Evolutionary conservation across 30 jellyfish, hydroid and myxozoan genomes (phyloP).

Genomic region (Chrysaora quinquecirrha): DNA sequence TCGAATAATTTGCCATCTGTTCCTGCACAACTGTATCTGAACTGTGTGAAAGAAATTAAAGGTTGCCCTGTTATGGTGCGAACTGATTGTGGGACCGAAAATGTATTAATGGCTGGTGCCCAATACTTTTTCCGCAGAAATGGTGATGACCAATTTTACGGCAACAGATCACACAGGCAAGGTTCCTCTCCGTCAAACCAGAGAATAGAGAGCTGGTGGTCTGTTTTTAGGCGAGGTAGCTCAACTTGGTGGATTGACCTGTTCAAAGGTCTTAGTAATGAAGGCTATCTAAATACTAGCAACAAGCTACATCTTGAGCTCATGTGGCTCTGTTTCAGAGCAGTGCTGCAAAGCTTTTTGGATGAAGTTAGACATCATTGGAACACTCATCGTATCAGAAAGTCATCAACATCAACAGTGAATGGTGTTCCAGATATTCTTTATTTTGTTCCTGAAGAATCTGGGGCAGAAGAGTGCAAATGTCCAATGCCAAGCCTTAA

Average conservation of each 20-base stretch:
- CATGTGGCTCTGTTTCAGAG: not conserved
- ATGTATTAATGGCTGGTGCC: not conserved
- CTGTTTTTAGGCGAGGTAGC: not conserved
- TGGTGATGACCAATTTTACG: not conserved
- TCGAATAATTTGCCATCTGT: too few relatives aligned
- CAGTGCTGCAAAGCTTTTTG: not conserved
- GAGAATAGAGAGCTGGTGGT: slow-evolving; percentile 4
- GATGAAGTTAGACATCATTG: not conserved
- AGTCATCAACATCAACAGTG: not conserved
- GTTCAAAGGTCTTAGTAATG: not conserved
- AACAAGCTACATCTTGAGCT: not conserved
- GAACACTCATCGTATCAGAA: slow-evolving; percentile 17
- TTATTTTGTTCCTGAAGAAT: slow-evolving; percentile 1
- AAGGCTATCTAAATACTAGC: not conserved
- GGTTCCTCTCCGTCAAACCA: not conserved
- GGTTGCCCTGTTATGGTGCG: too few relatives aligned
- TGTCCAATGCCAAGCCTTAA: not conserved
- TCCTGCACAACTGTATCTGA: too few relatives aligned
- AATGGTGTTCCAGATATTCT: slow-evolving; percentile 8
- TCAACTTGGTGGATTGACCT: slow-evolving; percentile 4
- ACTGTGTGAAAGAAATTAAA: too few relatives aligned
- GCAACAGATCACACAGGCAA: not conserved
- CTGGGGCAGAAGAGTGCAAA: not conserved
- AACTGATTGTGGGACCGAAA: too few relatives aligned
- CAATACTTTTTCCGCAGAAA: not conserved